These are phyloP conservation scores for Pyrocephalus nanus DNA, from an alignment of 2,797 vertebrate species.

Conservation along the genomic window DNA sequence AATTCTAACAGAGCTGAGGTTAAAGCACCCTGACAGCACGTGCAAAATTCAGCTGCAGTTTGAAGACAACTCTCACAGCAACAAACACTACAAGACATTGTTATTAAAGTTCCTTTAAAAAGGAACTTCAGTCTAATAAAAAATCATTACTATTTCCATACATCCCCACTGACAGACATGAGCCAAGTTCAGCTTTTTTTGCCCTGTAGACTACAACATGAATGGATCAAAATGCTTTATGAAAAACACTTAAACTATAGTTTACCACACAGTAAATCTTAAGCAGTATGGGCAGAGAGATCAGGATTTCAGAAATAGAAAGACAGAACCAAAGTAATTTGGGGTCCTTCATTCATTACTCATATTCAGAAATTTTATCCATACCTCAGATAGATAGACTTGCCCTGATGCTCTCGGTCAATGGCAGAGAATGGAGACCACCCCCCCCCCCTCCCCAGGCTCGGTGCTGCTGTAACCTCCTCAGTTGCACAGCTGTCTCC, in stretches of 20 bases:
- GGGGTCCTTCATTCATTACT: neutral
- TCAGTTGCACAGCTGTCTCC: neutral
- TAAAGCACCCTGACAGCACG: neutral
- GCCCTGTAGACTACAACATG: neutral
- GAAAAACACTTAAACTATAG: neutral
- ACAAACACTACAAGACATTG: neutral
- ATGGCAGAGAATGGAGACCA: neutral
- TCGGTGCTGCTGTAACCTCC: neutral
- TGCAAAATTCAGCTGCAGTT: neutral
- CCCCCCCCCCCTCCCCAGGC: fast-evolving
- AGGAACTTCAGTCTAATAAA: neutral
- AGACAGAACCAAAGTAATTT: neutral
- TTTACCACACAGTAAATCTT: neutral
- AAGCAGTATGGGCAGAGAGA: neutral
- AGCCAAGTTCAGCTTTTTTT: neutral
- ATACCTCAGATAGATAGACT: fast-evolving
- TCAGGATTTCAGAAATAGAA: neutral
- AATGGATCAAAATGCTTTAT: neutral
- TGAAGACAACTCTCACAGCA: neutral
- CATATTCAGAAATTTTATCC: neutral
- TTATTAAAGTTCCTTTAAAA: neutral
- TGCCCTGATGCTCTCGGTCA: neutral
- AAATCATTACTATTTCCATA: neutral
- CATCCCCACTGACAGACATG: neutral
- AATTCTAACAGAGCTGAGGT: neutral